Conservation (phyloP, 2,797 vertebrate genomes). For the Trematomus bernacchii region DNA sequence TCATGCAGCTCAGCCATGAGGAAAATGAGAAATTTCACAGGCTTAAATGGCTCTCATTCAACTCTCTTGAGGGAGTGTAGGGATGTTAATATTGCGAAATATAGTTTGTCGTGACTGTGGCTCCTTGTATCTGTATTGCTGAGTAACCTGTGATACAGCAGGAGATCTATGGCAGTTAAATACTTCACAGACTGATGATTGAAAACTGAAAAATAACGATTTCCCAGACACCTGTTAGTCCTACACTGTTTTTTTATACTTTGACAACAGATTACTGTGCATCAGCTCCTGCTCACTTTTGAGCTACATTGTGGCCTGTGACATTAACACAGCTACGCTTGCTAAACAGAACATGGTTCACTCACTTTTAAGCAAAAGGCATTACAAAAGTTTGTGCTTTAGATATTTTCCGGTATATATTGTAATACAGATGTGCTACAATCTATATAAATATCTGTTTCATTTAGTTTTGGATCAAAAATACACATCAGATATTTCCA, state of each 20-base stretch:
- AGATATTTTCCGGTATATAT: background rate
- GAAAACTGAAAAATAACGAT: constrained; percentile 14
- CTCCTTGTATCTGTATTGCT: constrained; percentile 50
- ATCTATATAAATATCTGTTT: background rate
- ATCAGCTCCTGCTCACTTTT: background rate
- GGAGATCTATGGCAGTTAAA: constrained; percentile 35
- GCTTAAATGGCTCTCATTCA: constrained; percentile 79
- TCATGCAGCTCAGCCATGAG: constrained; percentile 74
- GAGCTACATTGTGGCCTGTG: background rate
- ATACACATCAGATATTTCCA: constrained; percentile 22
- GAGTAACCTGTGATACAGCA: constrained; percentile 34
- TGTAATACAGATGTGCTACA: constrained; percentile 3
- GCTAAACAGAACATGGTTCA: background rate
- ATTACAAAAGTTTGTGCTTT: background rate
- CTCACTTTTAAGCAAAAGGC: background rate
- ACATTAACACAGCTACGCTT: background rate
- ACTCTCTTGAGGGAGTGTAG: constrained; percentile 62
- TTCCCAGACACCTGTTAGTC: constrained; percentile 5
- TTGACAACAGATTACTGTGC: background rate
- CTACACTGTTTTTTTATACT: background rate
- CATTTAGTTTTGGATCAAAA: constrained; percentile 13
- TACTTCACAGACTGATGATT: constrained; percentile 19
- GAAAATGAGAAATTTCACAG: constrained; percentile 85
- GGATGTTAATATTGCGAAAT: constrained; percentile 71
- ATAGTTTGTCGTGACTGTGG: constrained; percentile 48